Evolutionary conservation across 2,113 vertebrate species (phyloP).

Genomic region (Oreamnos americanus): DNA sequence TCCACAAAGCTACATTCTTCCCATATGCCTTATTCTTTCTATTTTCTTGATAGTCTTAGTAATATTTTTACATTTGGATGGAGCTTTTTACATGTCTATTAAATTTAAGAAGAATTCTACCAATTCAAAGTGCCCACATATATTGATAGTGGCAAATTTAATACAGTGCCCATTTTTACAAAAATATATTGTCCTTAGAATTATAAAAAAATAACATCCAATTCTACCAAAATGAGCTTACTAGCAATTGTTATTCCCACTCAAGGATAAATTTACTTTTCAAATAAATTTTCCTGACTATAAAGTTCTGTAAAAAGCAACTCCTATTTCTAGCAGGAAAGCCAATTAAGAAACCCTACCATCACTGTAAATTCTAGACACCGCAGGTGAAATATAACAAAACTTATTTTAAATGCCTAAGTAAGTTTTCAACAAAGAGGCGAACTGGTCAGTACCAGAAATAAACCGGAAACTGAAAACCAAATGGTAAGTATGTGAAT

Average conservation of each 20-base stretch:
- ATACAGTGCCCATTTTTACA: background rate
- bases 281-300: background rate
- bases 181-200: background rate
- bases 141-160: background rate
- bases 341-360: background rate
- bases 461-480: conserved; percentile 24
- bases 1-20: background rate
- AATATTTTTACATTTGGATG: background rate
- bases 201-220: background rate
- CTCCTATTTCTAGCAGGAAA: background rate
- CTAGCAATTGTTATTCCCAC: background rate
- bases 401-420: background rate
- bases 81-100: background rate
- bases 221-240: background rate
- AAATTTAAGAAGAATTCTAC: background rate
- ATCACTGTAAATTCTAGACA: background rate
- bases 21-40: background rate
- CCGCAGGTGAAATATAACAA: background rate
- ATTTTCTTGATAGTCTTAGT: background rate
- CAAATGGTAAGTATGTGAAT: background rate
- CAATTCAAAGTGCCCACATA: background rate
- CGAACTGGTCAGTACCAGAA: background rate
- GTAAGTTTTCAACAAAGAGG: background rate
- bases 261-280: background rate
- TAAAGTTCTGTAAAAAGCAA: background rate